phyloP scores from a whole-genome alignment of 2,797 vertebrate species.

The Anguilla marmorata region DNA sequence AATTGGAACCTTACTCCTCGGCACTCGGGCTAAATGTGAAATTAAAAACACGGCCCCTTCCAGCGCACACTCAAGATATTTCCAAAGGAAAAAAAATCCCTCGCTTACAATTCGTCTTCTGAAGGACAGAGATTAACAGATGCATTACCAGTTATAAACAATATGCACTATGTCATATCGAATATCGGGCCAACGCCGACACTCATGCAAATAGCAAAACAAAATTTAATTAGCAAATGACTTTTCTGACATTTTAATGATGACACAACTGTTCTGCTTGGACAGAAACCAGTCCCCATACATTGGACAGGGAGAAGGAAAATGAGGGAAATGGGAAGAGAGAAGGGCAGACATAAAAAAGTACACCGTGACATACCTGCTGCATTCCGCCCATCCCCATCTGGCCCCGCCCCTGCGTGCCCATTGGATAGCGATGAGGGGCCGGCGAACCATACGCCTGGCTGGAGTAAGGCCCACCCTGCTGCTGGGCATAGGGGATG shows the following conservation, averaged over 20 bases:
- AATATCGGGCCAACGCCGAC: neutral
- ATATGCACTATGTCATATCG: neutral
- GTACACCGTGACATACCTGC: conserved; percentile 73
- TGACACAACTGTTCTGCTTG: neutral
- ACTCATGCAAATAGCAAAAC: neutral
- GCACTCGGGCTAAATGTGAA: conserved; percentile 55
- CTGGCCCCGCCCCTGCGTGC: conserved; percentile 84
- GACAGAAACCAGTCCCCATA: neutral
- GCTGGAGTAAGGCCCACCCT: conserved; percentile 82
- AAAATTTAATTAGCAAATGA: neutral
- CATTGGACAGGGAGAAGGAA: neutral
- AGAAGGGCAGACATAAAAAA: neutral
- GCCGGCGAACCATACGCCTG: conserved; percentile 85
- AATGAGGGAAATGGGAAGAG: neutral
- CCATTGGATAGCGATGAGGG: conserved; percentile 86
- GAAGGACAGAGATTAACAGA: neutral
- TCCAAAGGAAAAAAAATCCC: conserved; percentile 43
- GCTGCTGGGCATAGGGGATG: conserved; percentile 81
- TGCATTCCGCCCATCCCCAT: conserved; percentile 86
- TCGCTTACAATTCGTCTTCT: conserved; percentile 1
- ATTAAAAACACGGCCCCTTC: conserved; percentile 49
- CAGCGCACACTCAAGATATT: conserved; percentile 44
- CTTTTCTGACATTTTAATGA: neutral
- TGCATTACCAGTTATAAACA: neutral
- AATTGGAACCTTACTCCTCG: conserved; percentile 45